phyloP scores from a whole-genome alignment of 2,113 vertebrate species.

The Natator depressus region DNA sequence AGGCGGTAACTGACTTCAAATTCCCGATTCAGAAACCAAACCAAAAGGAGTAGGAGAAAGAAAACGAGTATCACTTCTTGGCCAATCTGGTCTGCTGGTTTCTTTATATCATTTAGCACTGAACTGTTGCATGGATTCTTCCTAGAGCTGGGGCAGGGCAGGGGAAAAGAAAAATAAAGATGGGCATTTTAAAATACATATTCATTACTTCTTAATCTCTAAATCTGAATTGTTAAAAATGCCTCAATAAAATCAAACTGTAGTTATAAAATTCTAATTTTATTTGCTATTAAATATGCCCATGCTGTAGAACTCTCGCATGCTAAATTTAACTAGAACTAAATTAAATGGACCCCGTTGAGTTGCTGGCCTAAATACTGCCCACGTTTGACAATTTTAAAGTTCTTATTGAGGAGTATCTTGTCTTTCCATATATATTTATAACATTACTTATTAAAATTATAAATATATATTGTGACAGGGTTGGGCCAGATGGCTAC shows the following conservation, averaged over 20 bases:
- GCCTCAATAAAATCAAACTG: neutral
- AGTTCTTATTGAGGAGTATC: neutral
- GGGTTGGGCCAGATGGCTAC: too few species aligned
- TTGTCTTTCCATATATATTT: neutral
- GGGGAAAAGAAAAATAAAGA: neutral
- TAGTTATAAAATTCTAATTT: neutral
- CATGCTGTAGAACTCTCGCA: neutral
- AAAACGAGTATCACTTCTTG: slow-evolving; percentile 89
- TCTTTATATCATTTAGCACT: neutral
- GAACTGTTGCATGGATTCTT: slow-evolving; percentile 64
- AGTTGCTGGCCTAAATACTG: neutral
- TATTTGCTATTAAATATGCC: neutral
- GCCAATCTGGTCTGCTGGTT: slow-evolving; percentile 79
- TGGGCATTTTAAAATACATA: neutral
- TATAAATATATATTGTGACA: neutral
- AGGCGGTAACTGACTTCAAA: slow-evolving; percentile 98
- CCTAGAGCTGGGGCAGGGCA: slow-evolving; percentile 65
- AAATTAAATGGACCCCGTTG: neutral
- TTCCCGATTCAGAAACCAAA: slow-evolving; percentile 98
- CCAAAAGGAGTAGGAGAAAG: slow-evolving; percentile 92
- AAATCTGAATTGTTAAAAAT: neutral
- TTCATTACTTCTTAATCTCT: neutral
- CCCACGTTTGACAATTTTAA: neutral
- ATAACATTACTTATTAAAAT: neutral
- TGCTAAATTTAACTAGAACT: neutral